Percentiles rank a stretch among this genome's conserved stretches.
Conservation (phyloP, 2,797 vertebrate genomes). For the Chiloscyllium punctatum region DNA sequence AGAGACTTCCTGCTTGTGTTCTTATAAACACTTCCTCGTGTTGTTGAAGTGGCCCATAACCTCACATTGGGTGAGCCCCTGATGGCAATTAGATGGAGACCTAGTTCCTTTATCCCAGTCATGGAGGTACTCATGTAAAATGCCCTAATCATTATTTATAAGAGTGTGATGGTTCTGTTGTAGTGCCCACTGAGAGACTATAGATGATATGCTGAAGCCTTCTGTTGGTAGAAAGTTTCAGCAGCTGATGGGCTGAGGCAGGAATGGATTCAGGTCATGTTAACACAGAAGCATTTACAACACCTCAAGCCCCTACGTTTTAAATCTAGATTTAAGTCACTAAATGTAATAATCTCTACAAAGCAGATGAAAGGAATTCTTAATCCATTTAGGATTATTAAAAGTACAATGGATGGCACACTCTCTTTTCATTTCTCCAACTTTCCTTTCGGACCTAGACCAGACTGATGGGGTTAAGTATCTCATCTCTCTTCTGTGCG, state of each 20-base stretch:
- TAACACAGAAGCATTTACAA: not conserved
- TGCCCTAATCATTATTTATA: no score
- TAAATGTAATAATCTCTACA: not conserved
- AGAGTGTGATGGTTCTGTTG: no score
- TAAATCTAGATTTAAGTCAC: not conserved
- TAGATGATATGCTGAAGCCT: no score
- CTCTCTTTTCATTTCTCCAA: not conserved
- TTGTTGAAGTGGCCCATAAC: no score
- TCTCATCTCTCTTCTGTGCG: not conserved
- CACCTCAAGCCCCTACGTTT: not conserved
- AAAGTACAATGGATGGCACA: not conserved
- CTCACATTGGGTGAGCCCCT: no score
- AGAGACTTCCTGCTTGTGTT: no score
- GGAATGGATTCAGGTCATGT: not conserved
- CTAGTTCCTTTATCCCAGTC: no score
- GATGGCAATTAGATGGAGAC: no score
- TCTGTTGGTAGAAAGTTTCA: not conserved
- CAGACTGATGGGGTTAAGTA: not conserved
- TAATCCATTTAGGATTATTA: not conserved
- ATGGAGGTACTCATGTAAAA: no score
- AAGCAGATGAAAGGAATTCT: not conserved
- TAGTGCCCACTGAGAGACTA: no score
- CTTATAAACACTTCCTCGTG: no score
- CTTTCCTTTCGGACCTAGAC: not conserved
- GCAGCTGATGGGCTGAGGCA: not conserved